These are phyloP conservation scores for Drosophila kanekoi DNA, from an alignment of 2,888 invertebrate species.

Conservation along the genomic window DNA sequence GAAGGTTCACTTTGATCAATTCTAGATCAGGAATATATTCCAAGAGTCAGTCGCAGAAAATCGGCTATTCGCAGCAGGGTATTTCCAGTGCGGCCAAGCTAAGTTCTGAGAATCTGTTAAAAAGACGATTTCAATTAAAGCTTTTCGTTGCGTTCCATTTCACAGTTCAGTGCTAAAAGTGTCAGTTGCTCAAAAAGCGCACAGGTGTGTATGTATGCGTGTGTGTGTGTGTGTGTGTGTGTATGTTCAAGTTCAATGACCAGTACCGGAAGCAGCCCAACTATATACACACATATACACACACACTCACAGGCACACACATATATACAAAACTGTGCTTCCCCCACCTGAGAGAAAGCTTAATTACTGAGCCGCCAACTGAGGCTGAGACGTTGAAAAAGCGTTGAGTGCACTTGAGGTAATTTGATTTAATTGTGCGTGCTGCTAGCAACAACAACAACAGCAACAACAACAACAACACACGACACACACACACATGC, in stretches of 20 bases:
- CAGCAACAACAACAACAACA: not conserved
- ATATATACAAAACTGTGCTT: not conserved
- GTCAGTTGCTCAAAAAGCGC: conserved; percentile 25
- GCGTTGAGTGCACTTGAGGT: conserved; percentile 74
- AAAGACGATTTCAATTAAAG: conserved; percentile 60
- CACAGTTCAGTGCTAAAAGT: conserved; percentile 27
- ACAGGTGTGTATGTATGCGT: not conserved
- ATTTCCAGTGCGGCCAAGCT: not conserved
- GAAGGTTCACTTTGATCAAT: no score
- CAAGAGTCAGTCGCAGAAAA: no score
- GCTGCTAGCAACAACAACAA: conserved; percentile 39
- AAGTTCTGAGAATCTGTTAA: not conserved
- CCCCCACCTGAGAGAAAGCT: conserved; percentile 33
- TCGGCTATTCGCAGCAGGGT: not conserved
- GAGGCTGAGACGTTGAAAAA: conserved; percentile 54
- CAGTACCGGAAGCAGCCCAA: conserved; percentile 46
- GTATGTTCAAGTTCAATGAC: conserved; percentile 55
- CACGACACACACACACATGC: conserved; percentile 18
- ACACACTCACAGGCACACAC: conserved; percentile 6
- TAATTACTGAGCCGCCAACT: conserved; percentile 62
- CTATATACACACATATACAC: conserved; percentile 8
- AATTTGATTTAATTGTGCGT: conserved; percentile 81
- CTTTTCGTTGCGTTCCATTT: conserved; percentile 24
- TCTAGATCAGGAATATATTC: no score
- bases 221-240: not conserved